Evolutionary conservation across 2,888 invertebrate genomes (phyloP), one percentile per base, ranked within the genome.

Genomic region (Nomada flava): DNA sequence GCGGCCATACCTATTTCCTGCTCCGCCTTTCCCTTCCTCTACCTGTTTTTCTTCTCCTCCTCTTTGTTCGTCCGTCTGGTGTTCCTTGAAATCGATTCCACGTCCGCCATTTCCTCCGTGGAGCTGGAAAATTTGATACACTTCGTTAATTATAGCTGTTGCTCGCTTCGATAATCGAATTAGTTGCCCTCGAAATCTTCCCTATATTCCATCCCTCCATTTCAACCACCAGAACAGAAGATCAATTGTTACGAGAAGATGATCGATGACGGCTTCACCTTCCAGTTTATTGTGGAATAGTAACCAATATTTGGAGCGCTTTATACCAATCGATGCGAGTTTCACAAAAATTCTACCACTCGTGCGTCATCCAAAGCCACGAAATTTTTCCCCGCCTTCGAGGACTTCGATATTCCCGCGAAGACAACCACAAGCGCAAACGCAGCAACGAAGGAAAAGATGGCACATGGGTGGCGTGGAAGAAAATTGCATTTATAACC

Each of bases 1-100:
- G 90, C 90, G 89, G 86, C 89, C 89, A 84, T 90, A 91, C 89
- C 89, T 90, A 90, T 91, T 92, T 91, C 90, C 91, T 90, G 88
- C 89, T 86, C 89, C 76, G 79, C 72, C 82, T 70, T 76, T 76
- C 74, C 74, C 63, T 76, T 65, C 76, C 74, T 69, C 77, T 62
- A 47, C 73, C 77, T 42, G 63, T 68, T 55, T 70, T 60, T 63
- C 59, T 64, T 23, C 47, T 3, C 15, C n/a, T 13, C 15, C 76
- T 67, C 69, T 67, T 71, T 83, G 68, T 55, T 20, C 52, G 4
- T 57, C 15, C 69, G 5, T 23, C 55, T 64, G 5, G 20, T 59
- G 57, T 60, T 80, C 42, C 42, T 36, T 11, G 7, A 29, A 20
- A 47, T 79, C 63, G 42, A 76, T 73, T 29, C 60, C 20, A 50